These are phyloP conservation scores for Hormaphis cornu DNA, from an alignment of 1,140 invertebrate species.

Conservation along the genomic window DNA sequence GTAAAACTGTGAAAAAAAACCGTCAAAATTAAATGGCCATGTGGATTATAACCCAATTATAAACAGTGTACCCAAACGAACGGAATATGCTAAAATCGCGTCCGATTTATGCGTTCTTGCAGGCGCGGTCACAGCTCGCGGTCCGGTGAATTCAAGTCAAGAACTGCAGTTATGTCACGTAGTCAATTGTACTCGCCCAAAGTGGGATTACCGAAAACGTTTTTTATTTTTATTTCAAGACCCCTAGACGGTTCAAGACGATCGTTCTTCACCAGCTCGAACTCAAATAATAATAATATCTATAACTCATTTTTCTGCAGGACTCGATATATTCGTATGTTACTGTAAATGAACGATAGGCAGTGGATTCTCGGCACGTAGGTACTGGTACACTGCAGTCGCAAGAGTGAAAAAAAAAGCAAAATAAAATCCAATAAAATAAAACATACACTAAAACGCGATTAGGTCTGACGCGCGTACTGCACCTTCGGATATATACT, in stretches of 20 bases:
- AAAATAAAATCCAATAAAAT: no score
- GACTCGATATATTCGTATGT: no score
- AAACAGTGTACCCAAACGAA: not conserved
- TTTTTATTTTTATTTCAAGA: no score
- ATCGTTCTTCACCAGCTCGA: no score
- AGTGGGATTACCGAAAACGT: no score
- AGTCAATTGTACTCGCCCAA: not conserved
- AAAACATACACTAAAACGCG: no score
- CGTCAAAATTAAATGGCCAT: not conserved
- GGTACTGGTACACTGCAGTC: not conserved
- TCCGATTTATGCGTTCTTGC: not conserved
- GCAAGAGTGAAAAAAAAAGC: not conserved
- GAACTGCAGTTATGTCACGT: not conserved
- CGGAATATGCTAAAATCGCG: not conserved
- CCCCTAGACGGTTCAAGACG: no score
- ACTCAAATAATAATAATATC: no score
- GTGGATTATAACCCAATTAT: slow-evolving; percentile 4
- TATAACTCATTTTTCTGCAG: no score
- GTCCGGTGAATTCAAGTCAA: not conserved
- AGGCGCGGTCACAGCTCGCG: not conserved
- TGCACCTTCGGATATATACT: no score
- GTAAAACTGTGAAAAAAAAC: not conserved
- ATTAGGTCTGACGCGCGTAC: no score
- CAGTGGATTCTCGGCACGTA: not conserved
- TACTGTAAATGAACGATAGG: no score